phyloP scores from a whole-genome alignment of 2,113 vertebrate species.

The Puffinus mauretanicus region DNA sequence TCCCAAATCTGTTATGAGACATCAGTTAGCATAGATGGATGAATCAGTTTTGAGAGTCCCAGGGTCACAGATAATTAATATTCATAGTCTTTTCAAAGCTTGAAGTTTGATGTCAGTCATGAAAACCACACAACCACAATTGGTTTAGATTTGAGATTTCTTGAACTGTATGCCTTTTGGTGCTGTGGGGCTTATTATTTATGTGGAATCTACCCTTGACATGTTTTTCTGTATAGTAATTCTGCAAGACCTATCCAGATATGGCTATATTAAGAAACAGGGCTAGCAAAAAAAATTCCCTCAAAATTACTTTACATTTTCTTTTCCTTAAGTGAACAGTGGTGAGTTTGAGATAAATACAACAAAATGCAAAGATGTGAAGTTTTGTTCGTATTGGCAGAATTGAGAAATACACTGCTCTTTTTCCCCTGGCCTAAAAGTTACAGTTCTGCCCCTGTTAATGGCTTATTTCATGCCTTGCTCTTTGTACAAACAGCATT shows the following conservation, averaged over 20 bases:
- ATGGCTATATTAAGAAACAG: not conserved
- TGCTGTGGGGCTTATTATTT: not conserved
- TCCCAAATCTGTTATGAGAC: not conserved
- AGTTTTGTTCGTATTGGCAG: not conserved
- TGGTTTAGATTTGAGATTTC: constrained; percentile 4
- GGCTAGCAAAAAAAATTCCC: not conserved
- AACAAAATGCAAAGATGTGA: not conserved
- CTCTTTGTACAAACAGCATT: constrained; percentile 48
- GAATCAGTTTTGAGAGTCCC: not conserved
- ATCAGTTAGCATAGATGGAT: not conserved
- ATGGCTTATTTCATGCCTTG: constrained; percentile 44
- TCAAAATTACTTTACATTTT: not conserved
- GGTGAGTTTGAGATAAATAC: not conserved
- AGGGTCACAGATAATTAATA: not conserved
- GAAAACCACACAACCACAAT: not conserved
- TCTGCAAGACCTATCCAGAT: not conserved
- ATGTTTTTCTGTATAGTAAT: not conserved
- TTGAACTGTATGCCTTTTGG: not conserved
- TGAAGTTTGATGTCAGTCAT: not conserved
- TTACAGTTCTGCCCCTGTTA: constrained; percentile 19
- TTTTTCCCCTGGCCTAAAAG: not conserved
- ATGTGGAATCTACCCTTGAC: not conserved
- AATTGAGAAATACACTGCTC: not conserved
- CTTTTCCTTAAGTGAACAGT: not conserved
- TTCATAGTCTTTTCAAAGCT: not conserved